Base-by-base conservation (phyloP, 2,888 invertebrate genomes). In the Cheilosia pagana region DNA sequence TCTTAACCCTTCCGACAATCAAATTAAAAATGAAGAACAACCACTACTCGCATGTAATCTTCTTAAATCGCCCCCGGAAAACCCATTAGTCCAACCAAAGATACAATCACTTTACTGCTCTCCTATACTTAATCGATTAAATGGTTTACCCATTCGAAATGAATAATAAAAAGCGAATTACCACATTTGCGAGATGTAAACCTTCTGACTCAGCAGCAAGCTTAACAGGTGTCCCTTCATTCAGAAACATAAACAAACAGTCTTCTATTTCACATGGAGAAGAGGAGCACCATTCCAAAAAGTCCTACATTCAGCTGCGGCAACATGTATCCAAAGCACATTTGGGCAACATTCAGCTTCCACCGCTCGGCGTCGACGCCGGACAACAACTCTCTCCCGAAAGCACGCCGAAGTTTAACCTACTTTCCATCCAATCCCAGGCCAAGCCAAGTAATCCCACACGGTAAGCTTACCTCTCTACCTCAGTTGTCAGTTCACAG, bases 391-490 rank as follows among this genome's bases (percentile, higher is more conserved):
- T 14, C 50, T 62, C 77, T 68, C 82, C 67, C 55, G 21, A 72
- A 83, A 82, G 82, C 77, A 10, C 43, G 1, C 1, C 6, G 41
- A 57, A 74, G 67, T 43, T 78, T 74, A 68, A 83, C 82, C 82
- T 67, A 83, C 41, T 62, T 78, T 41, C 65, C 62, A 78, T 16
- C 67, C 62, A 62, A 43, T 62, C 43, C 52, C 55, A 52, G 39
- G 28, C 3, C 31, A 41, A 31, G 5, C n/a, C 7, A 19, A 25
- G 16, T 14, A 53, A 60, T 57, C 52, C 50, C 57, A 50, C 57
- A 50, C 1, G 10, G 7, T n/a, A 16, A 41, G 50, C 50, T 19
- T 59, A n/a, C n/a, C 6, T 5, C 31, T 35, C 12, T 12, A 7
- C 5, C n/a, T 25, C 6, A 8, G 7, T 35, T 39, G 8, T 25